Percentiles rank a stretch among this genome's conserved stretches.
phyloP scores from a whole-genome alignment of 2,888 invertebrate species.

The Muschampia plurimacula region DNA sequence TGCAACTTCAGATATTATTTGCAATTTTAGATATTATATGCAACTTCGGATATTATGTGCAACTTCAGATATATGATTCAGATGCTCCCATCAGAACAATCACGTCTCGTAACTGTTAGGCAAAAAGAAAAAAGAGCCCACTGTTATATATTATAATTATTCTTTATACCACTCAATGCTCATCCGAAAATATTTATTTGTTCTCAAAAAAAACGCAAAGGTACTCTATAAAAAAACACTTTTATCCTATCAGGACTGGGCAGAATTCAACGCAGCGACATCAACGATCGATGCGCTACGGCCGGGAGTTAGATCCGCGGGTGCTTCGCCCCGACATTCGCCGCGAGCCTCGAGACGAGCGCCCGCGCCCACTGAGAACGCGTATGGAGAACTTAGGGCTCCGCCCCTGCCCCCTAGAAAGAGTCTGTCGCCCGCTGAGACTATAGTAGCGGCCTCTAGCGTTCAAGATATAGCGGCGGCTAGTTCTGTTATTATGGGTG shows the following conservation, averaged over 20 bases:
- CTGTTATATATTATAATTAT: no score
- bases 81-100: no score
- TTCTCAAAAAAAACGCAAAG: no score
- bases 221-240: no score
- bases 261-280: slow-evolving; percentile 88
- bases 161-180: no score
- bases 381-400: slow-evolving; percentile 74
- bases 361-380: slow-evolving; percentile 66
- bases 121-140: no score
- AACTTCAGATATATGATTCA: no score
- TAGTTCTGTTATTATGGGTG: slow-evolving; percentile 57
- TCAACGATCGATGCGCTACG: slow-evolving; percentile 86
- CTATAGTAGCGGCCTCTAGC: slow-evolving; percentile 68
- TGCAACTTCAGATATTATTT: no score
- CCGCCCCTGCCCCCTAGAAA: slow-evolving; percentile 86
- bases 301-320: slow-evolving; percentile 81
- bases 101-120: no score
- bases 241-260: slow-evolving; percentile 78
- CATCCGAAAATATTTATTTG: no score
- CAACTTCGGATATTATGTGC: no score
- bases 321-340: slow-evolving; percentile 84
- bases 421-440: slow-evolving; percentile 76
- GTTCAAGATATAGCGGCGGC: slow-evolving; percentile 76
- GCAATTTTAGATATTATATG: no score
- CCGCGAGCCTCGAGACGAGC: slow-evolving; percentile 66